Percentiles rank a stretch among this genome's conserved stretches.
phyloP scores from a whole-genome alignment of 2,888 invertebrate genomes.

The Bombyx huttoni region DNA sequence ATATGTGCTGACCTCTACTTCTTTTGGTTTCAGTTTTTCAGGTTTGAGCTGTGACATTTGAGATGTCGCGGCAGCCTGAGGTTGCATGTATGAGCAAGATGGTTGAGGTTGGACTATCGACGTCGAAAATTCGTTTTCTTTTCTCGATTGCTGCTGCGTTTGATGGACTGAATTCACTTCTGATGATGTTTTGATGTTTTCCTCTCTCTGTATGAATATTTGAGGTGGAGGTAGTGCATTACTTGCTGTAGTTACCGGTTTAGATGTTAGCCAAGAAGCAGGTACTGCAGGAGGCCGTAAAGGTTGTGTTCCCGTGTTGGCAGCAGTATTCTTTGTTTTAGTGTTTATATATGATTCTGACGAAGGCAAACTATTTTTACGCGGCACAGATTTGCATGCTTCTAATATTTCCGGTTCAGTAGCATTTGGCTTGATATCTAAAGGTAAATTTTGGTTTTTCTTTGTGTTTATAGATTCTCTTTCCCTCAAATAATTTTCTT shows the following conservation, averaged over 20 bases:
- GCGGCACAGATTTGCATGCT: constrained; percentile 11
- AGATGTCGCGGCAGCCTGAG: constrained; percentile 17
- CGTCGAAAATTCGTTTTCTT: constrained; percentile 18
- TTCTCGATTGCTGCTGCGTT: constrained; percentile 20
- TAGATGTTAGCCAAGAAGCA: constrained; percentile 45
- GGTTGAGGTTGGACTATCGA: constrained; percentile 46
- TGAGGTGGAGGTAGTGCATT: constrained; percentile 32
- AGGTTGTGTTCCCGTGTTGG: constrained; percentile 20
- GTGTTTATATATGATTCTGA: constrained; percentile 14
- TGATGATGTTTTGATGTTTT: constrained; percentile 3
- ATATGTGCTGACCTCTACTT: constrained; percentile 60
- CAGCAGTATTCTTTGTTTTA: constrained; percentile 16
- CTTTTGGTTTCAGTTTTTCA: constrained; percentile 42
- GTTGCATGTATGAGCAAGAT: constrained; percentile 50
- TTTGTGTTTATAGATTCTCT: neutral
- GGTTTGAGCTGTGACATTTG: constrained; percentile 44
- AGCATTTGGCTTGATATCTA: constrained; percentile 3
- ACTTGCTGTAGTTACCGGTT: constrained; percentile 18
- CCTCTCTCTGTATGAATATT: constrained; percentile 34
- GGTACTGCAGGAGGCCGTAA: constrained; percentile 58
- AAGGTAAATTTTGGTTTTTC: constrained; percentile 4
- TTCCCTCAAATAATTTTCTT: constrained; percentile 6
- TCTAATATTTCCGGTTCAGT: constrained; percentile 13
- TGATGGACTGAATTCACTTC: neutral
- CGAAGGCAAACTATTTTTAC: constrained; percentile 13